phyloP scores from a whole-genome alignment of 2,888 invertebrate genomes.

The Leuctra nigra region DNA sequence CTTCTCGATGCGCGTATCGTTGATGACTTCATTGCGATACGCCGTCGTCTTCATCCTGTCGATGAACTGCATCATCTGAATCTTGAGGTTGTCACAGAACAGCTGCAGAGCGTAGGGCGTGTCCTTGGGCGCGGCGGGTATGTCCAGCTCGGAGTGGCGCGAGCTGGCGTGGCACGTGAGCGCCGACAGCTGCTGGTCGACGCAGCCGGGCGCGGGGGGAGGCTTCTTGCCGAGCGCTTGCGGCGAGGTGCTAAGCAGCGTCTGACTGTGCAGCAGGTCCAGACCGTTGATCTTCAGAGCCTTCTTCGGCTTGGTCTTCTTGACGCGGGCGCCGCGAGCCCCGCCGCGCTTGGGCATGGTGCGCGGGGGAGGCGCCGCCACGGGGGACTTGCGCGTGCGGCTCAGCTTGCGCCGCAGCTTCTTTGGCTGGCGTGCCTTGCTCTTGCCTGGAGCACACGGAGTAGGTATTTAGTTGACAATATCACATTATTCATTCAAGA shows the following conservation, averaged over 20 bases:
- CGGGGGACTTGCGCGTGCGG: slow-evolving; percentile 16
- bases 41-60: slow-evolving; percentile 75
- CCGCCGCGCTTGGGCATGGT: slow-evolving; percentile 35
- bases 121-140: slow-evolving; percentile 67
- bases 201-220: slow-evolving; percentile 85
- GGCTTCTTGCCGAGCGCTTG: slow-evolving; percentile 64
- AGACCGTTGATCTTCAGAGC: slow-evolving; percentile 75
- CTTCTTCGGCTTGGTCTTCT: slow-evolving; percentile 55
- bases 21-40: slow-evolving; percentile 63
- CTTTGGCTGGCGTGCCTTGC: slow-evolving; percentile 24
- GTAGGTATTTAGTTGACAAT: too few species aligned
- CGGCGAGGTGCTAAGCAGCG: slow-evolving; percentile 76
- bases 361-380: neutral
- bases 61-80: slow-evolving; percentile 79
- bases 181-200: slow-evolving; percentile 82
- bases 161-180: slow-evolving; percentile 57
- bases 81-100: slow-evolving; percentile 68
- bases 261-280: slow-evolving; percentile 83
- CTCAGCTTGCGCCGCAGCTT: slow-evolving; percentile 27
- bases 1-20: slow-evolving; percentile 61
- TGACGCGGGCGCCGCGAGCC: slow-evolving; percentile 54
- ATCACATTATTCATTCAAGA: too few species aligned
- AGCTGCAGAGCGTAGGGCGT: slow-evolving; percentile 84
- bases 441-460: slow-evolving; percentile 17
- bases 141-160: slow-evolving; percentile 75